Conservation (phyloP, 2,113 vertebrate species). For the Agelaius phoeniceus region DNA sequence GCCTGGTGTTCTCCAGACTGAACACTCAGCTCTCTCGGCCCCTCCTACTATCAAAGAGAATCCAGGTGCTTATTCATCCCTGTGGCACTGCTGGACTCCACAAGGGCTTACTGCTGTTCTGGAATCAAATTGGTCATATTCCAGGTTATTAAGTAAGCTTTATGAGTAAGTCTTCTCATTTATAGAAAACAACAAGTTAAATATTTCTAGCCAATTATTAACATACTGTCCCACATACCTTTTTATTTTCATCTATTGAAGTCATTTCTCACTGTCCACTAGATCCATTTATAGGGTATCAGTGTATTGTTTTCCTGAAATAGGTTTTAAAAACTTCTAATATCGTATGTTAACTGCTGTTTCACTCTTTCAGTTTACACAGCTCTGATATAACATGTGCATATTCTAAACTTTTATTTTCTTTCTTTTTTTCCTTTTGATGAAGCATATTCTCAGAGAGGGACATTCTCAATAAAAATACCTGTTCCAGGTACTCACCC, state of each 20-base stretch:
- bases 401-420: not conserved
- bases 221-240: not conserved
- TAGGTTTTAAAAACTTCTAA: not conserved
- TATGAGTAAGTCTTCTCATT: not conserved
- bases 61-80: not conserved
- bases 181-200: not conserved
- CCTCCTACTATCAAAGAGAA: not conserved
- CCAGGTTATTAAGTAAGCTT: not conserved
- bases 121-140: not conserved
- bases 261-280: not conserved
- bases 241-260: not conserved
- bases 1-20: not conserved
- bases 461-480: not conserved
- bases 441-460: not conserved
- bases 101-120: not conserved
- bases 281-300: not conserved
- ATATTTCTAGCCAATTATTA: not conserved
- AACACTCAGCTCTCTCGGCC: not conserved
- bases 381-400: not conserved
- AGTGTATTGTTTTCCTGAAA: not conserved
- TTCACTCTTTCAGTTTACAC: not conserved
- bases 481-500: not conserved
- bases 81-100: not conserved
- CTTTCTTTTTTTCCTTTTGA: not conserved
- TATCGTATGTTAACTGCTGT: not conserved